Evolutionary conservation across 2,113 vertebrate genomes (phyloP), one percentile per base, ranked within the genome.

Genomic region (Tichodroma muraria): DNA sequence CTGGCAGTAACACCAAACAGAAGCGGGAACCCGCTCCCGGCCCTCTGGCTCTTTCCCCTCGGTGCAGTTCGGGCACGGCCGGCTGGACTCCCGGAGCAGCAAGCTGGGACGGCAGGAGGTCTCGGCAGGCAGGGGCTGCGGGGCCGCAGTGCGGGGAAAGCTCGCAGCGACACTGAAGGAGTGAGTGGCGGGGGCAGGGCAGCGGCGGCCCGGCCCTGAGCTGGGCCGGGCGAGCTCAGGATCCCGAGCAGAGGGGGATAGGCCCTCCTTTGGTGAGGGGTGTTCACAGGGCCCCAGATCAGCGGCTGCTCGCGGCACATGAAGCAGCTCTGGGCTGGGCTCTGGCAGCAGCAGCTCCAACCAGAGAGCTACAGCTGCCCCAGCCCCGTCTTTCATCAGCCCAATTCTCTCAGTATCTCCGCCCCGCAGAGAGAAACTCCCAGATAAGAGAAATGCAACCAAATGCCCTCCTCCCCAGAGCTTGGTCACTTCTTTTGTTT

Each of bases 101-200:
- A 21, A 50, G 45, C 25, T 28, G 24, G 33, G 13, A 10, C 6
- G 2, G 24, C n/a, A 37, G 25, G 25, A 37, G 3, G 4, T 37
- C 18, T 49, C 13, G 2, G n/a, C 45, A 69, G 18, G 66, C n/a
- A 28, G 24, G 17, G 18, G 15, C 13, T 50, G 33, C 2, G 2
- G 33, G 33, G 17, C 12, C 27, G 7, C 45, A 15, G 65, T 15
- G 45, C 65, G 28, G 33, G 5, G 5, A 35, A 68, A 49, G 24
- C 45, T 68, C 13, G 4, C 18, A 21, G 25, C 8, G n/a, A 24
- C 2, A 1, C 11, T 50, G n/a, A 35, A 21, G n/a, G 5, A 1
- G 12, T 5, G n/a, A n/a, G n/a, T n/a, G n/a, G n/a, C n/a, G 2
- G 33, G 11, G 9, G 17, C 1, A 1, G 21, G 9, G 12, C 45